Percentiles rank a stretch among this genome's conserved stretches.
Conservation (phyloP, 2,888 invertebrate species). For the Drosophila borborema region DNA sequence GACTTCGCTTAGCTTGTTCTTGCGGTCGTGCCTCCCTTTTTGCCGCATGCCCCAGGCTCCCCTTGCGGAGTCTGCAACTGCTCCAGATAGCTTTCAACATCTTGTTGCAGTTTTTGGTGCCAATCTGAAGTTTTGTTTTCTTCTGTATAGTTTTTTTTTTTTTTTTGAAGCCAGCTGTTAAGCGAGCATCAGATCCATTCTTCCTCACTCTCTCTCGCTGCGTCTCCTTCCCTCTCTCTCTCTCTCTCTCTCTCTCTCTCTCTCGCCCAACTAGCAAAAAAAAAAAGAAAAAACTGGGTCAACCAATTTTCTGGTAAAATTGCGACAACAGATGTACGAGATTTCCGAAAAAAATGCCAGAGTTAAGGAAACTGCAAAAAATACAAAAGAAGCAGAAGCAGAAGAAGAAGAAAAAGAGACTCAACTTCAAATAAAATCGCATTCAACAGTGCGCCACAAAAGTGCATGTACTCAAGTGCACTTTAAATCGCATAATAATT, state of each 20-base stretch:
- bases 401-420: constrained; percentile 58
- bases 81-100: constrained; percentile 52
- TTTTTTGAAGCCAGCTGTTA: constrained; percentile 51
- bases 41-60: neutral
- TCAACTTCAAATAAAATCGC: constrained; percentile 58
- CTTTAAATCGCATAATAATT: constrained; percentile 81
- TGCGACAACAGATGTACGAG: constrained; percentile 74
- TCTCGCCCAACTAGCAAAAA: constrained; percentile 49
- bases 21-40: constrained; percentile 4
- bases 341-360: constrained; percentile 42
- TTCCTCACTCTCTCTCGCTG: constrained; percentile 23
- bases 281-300: constrained; percentile 65
- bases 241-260: no score
- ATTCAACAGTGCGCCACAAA: constrained; percentile 61
- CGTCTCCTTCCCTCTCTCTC: constrained; percentile 5
- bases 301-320: constrained; percentile 77
- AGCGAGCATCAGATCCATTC: constrained; percentile 61
- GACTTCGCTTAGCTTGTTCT: constrained; percentile 27
- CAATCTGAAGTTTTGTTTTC: constrained; percentile 51
- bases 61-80: constrained; percentile 17
- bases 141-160: constrained; percentile 23
- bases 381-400: constrained; percentile 50
- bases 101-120: constrained; percentile 61
- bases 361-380: constrained; percentile 63
- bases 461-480: constrained; percentile 64